Percentiles rank a stretch among this genome's conserved stretches.
These are phyloP conservation scores for Ganaspis sp. DNA, from an alignment of 1,140 invertebrate genomes.

Conservation along the genomic window DNA sequence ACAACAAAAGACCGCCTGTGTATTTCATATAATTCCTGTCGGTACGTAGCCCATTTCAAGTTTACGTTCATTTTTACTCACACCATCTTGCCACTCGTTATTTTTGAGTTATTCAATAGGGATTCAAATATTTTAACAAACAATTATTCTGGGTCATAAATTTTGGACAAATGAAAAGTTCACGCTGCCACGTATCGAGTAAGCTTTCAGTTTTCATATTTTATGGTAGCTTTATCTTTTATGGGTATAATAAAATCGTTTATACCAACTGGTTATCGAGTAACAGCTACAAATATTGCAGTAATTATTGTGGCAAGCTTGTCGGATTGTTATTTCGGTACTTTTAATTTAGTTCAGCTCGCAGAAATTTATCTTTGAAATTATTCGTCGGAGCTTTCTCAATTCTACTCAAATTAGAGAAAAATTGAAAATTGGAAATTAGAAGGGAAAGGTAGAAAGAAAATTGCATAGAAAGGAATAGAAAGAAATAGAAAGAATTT, in stretches of 20 bases:
- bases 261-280: conserved; percentile 13
- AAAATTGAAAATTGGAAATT: too few species aligned
- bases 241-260: conserved; percentile 10
- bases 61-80: background rate
- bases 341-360: background rate
- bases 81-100: too few species aligned
- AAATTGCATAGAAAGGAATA: too few species aligned
- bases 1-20: conserved; percentile 81
- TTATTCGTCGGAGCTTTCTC: too few species aligned
- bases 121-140: background rate
- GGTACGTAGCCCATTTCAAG: conserved; percentile 67
- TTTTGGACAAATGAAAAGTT: background rate
- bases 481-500: too few species aligned
- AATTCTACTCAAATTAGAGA: too few species aligned
- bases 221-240: conserved; percentile 14
- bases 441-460: too few species aligned
- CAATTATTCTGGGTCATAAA: background rate
- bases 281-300: conserved; percentile 10
- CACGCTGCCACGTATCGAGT: background rate
- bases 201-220: conserved; percentile 4
- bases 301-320: conserved; percentile 2
- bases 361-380: too few species aligned
- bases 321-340: background rate
- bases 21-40: conserved; percentile 84
- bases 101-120: too few species aligned